These are phyloP conservation scores for Caiman crocodilus DNA, from an alignment of 2,797 vertebrate species.

Conservation along the genomic window DNA sequence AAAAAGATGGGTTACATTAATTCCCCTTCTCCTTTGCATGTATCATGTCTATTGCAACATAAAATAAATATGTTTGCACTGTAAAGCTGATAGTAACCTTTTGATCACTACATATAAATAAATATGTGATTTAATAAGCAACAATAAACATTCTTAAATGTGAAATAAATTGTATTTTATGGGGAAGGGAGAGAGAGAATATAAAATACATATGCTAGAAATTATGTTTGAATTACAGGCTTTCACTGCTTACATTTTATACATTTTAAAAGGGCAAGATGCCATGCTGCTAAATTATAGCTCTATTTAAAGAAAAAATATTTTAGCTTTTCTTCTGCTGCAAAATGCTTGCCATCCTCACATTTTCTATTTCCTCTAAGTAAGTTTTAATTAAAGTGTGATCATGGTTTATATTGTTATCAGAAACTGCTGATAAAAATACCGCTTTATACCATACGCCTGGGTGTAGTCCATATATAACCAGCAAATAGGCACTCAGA, in stretches of 20 bases:
- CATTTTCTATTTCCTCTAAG: constrained; percentile 17
- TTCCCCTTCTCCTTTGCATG: background rate
- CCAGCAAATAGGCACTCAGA: background rate
- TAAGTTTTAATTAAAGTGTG: background rate
- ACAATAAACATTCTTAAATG: background rate
- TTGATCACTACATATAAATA: background rate
- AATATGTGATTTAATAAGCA: background rate
- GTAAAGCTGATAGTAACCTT: background rate
- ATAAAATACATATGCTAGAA: background rate
- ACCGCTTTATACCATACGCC: background rate
- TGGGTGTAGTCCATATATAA: background rate
- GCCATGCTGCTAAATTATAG: constrained; percentile 16
- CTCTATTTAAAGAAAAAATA: constrained; percentile 32
- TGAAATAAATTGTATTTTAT: background rate
- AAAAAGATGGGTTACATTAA: background rate
- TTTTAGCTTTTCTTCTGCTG: background rate
- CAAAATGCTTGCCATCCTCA: constrained; percentile 27
- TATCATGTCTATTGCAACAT: background rate
- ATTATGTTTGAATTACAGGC: background rate
- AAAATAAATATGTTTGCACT: background rate
- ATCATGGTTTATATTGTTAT: background rate
- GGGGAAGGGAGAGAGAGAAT: background rate
- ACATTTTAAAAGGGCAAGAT: background rate
- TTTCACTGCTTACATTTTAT: background rate
- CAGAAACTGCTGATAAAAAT: background rate